Base-by-base conservation (phyloP, 2,797 vertebrate genomes). In the Enteromius trimaculatus region DNA sequence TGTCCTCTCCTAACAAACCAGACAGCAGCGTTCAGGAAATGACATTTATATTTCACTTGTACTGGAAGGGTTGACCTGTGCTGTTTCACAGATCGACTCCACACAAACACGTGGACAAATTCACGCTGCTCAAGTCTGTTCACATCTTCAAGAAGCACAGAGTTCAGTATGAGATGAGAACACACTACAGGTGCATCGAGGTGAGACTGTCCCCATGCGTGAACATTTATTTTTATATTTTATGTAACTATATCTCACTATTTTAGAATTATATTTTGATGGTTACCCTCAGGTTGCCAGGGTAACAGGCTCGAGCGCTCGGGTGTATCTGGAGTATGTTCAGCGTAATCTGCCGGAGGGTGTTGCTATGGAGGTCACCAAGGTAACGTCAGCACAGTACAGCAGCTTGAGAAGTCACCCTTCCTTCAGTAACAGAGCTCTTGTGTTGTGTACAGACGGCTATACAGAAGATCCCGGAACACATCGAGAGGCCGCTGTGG, bases 101-200 rank as follows among this genome's bases (percentile, higher is more conserved):
- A 5, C 23, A 5, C 0, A 96, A 90, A 86, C 94, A 92, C 26
- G 95, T 96, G 51, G 97, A 99, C 75, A 94, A 95, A 80, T 60
- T 99, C 0, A 97, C 97, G 0, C 92, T 99, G 71, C 90, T 99
- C 80, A 99, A 99, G 88, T 99, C 98, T 0, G 89, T 98, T 76
- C 98, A 99, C 91, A 98, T 99, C 92, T 99, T 95, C 91, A 99
- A 99, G 92, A 99, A 99, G 70, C 97, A 99, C 93, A 92, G 97
- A 88, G 98, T 97, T 79, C 98, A 99, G 89, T 99, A 99, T 90
- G 98, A 99, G 93, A 98, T 97, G 96, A 96, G 98, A 90, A 99
- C 98, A 1, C 95, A 97, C 87, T 97, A 95, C 86, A 82, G 95
- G 23, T 94, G 91, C 88, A 92, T 99, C 39, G 95, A 98, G 96